phyloP scores from a whole-genome alignment of 2,888 invertebrate genomes.

The Diploptera punctata region DNA sequence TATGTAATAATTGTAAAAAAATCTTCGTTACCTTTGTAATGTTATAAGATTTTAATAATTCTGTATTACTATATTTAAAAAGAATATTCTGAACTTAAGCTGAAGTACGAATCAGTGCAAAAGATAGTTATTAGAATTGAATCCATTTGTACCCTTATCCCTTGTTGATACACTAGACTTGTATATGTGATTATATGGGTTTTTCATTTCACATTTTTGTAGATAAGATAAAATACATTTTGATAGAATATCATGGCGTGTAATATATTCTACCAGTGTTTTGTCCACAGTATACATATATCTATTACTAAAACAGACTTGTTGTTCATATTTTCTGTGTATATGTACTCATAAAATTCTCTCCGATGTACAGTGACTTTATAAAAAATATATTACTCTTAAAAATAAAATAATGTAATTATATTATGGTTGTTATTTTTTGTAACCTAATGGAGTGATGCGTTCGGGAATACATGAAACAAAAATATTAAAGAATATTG shows the following conservation, averaged over 20 bases:
- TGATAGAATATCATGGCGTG: constrained; percentile 21
- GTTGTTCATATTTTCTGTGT: constrained; percentile 30
- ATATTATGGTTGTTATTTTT: too few species aligned
- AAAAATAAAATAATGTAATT: constrained; percentile 20
- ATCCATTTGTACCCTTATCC: constrained; percentile 21
- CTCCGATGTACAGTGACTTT: constrained; percentile 27
- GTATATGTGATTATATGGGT: too few species aligned
- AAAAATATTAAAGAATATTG: too few species aligned
- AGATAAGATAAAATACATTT: constrained; percentile 26
- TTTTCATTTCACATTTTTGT: constrained; percentile 12
- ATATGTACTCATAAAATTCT: constrained; percentile 15
- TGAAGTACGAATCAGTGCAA: neutral
- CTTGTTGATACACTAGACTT: too few species aligned
- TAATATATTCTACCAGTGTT: constrained; percentile 26
- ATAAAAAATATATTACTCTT: constrained; percentile 14
- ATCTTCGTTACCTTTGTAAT: neutral
- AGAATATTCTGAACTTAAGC: neutral
- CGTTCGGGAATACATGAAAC: too few species aligned
- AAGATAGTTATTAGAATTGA: neutral
- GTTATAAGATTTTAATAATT: neutral
- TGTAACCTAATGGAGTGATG: too few species aligned
- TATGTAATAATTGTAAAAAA: constrained; percentile 13
- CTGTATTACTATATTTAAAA: too few species aligned
- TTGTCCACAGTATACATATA: constrained; percentile 16
- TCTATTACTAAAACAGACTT: neutral